Percentiles rank a stretch among this genome's conserved stretches.
Conservation (phyloP, 2,797 vertebrate genomes). For the Tinamus major region DNA sequence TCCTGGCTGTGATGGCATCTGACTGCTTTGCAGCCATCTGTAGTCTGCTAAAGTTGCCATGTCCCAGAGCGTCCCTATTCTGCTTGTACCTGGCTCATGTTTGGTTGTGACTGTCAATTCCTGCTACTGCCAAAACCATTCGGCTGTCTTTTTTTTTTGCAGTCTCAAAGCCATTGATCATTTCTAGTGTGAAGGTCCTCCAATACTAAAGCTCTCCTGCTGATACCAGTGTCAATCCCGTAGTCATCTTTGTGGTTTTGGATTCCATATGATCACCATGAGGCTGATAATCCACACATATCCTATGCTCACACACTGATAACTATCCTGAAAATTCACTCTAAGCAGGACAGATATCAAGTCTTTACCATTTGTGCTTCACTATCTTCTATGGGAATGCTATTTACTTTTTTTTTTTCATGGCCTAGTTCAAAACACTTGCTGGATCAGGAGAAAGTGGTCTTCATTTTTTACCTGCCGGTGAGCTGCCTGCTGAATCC, state of each 20-base stretch:
- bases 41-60: slow-evolving; percentile 61
- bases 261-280: slow-evolving; percentile 71
- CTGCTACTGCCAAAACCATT: slow-evolving; percentile 43
- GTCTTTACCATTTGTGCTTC: slow-evolving; percentile 67
- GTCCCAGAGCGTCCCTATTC: slow-evolving; percentile 47
- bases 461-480: slow-evolving; percentile 67
- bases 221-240: slow-evolving; percentile 56
- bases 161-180: slow-evolving; percentile 69
- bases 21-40: slow-evolving; percentile 70
- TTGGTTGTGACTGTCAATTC: slow-evolving; percentile 68
- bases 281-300: slow-evolving; percentile 60
- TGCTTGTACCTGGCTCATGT: slow-evolving; percentile 61
- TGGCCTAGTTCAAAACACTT: slow-evolving; percentile 23
- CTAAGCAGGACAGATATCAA: slow-evolving; percentile 48
- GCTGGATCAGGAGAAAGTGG: slow-evolving; percentile 44
- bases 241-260: slow-evolving; percentile 55
- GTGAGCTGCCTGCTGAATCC: slow-evolving; percentile 62
- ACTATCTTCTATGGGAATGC: slow-evolving; percentile 50
- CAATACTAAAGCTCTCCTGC: slow-evolving; percentile 69
- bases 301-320: slow-evolving; percentile 70
- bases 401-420: slow-evolving; percentile 42
- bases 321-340: slow-evolving; percentile 47
- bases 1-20: slow-evolving; percentile 73
- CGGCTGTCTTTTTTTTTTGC: slow-evolving; percentile 65
- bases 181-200: slow-evolving; percentile 75